These are phyloP conservation scores for Lycaon pictus DNA, from an alignment of 2,113 vertebrate species.

Conservation along the genomic window DNA sequence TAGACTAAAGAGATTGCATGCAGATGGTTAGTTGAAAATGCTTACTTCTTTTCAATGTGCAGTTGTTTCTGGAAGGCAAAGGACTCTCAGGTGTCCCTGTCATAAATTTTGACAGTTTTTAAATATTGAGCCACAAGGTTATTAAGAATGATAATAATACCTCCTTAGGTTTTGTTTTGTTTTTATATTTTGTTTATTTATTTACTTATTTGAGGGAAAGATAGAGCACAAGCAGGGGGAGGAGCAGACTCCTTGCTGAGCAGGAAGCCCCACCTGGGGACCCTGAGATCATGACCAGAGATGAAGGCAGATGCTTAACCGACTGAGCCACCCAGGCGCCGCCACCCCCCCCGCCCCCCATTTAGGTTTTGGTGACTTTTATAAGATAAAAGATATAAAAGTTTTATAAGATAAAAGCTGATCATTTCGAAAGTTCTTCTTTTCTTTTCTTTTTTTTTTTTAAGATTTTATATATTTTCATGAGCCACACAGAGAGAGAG, in stretches of 20 bases:
- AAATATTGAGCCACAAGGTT: not conserved
- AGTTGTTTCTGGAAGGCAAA: not conserved
- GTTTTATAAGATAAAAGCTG: not conserved
- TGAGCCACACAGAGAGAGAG: too few relatives aligned
- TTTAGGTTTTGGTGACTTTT: conserved; percentile 15
- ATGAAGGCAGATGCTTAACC: not conserved
- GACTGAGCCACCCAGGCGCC: not conserved
- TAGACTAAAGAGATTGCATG: not conserved
- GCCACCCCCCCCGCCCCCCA: not conserved
- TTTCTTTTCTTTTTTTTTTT: not conserved
- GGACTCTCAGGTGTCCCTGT: not conserved
- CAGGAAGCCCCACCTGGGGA: not conserved
- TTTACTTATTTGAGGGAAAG: not conserved
- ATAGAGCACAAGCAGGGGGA: not conserved
- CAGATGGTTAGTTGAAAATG: conserved; percentile 1
- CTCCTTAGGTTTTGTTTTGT: not conserved
- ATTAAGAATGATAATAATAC: not conserved
- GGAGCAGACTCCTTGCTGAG: not conserved
- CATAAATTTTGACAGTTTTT: conserved; percentile 48
- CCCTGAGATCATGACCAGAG: not conserved
- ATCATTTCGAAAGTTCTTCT: conserved; percentile 41
- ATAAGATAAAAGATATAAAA: not conserved
- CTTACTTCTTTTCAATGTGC: not conserved
- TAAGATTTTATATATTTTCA: too few relatives aligned
- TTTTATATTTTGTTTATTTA: not conserved